Base-by-base conservation (phyloP, 2,113 vertebrate genomes). In the Gallinago paraguaiae region DNA sequence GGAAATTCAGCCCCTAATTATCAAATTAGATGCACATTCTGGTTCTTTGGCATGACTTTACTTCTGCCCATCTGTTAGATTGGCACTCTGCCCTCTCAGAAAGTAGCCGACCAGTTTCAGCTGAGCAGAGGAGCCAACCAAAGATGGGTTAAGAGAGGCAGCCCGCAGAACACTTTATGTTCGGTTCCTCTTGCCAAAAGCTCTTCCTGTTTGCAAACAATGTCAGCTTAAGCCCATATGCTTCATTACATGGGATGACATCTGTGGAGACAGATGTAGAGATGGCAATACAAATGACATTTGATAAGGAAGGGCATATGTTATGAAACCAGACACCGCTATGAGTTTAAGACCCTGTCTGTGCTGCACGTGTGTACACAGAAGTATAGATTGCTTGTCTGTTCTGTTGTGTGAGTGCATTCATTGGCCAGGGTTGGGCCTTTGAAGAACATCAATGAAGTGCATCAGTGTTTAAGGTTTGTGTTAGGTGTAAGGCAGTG, bases 261-360 rank as follows among this genome's bases (percentile, higher is more conserved):
- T 97, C 96, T 97, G 96, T 83, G 85, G 92, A 96, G 90, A 77
- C 96, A 97, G 96, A 97, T 97, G 95, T 90, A 83, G 93, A 71
- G 78, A 96, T 90, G 71, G 90, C 95, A 95, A 94, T 93, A 95
- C 90, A 87, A 94, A 95, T 93, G 95, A 95, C 95, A 97, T 96
- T 95, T 95, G 94, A 96, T 97, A 96, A 93, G 94, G 83, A 94
- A 96, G 96, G 96, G 93, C 95, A 97, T 96, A 95, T 96, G 95
- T 90, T 97, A 92, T 86, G 94, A 92, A 97, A 95, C 84, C 94
- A 95, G 93, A 82, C 90, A 82, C 95, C 1, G 6, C 93, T 77
- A 72, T 39, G 59, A 53, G 28, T 91, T 94, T 91, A 72, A 85
- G 87, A 82, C 71, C 53, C 41, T 82, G 54, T 87, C 92, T 94